These are phyloP conservation scores for Labeo catla DNA, from an alignment of 2,113 vertebrate genomes.

Conservation along the genomic window DNA sequence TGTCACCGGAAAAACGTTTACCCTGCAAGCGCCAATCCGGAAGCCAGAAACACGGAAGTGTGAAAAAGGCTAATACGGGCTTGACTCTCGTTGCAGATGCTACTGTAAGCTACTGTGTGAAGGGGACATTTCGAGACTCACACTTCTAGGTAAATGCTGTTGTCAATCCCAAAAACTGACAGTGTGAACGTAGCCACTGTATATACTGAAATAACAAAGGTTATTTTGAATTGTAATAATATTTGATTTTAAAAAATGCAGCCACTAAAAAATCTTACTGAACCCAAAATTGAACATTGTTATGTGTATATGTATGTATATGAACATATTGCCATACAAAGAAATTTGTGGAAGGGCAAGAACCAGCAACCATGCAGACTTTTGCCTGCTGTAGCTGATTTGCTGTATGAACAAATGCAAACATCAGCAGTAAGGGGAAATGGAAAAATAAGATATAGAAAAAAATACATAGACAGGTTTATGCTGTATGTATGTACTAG, in stretches of 20 bases:
- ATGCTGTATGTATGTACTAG: background rate
- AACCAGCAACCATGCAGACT: slow-evolving; percentile 37
- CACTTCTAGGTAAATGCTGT: no score
- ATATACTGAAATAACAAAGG: no score
- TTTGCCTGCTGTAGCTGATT: slow-evolving; percentile 51
- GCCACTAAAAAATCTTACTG: background rate
- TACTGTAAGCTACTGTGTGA: no score
- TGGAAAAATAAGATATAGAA: background rate
- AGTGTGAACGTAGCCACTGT: no score
- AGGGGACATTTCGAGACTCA: no score
- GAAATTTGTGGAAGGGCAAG: background rate
- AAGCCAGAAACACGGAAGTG: no score
- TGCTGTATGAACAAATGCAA: slow-evolving; percentile 47
- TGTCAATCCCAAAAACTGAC: no score
- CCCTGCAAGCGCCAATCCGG: no score
- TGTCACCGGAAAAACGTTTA: no score
- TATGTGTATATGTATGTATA: background rate
- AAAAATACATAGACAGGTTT: background rate
- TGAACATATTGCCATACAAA: background rate
- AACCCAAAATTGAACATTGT: background rate
- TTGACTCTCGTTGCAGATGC: no score
- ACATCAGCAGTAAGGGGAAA: background rate
- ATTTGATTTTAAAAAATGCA: background rate
- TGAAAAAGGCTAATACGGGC: no score
- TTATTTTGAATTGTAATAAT: no score